These are phyloP conservation scores for Temnothorax ravouxi DNA, from an alignment of 2,888 invertebrate genomes.

Conservation along the genomic window DNA sequence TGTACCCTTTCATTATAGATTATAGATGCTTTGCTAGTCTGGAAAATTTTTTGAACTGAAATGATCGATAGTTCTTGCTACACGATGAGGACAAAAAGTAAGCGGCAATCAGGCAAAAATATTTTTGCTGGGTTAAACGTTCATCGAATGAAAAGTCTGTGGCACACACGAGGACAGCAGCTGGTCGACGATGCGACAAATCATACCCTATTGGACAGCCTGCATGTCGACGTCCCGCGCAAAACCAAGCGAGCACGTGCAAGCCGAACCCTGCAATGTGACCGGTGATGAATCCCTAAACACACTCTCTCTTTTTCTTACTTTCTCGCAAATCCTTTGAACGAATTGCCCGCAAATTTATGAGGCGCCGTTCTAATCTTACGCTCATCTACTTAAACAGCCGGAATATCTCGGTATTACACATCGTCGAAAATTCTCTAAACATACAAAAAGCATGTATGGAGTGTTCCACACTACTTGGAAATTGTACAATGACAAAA, in stretches of 20 bases:
- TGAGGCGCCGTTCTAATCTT: conserved; percentile 44
- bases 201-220: conserved; percentile 81
- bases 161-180: conserved; percentile 79
- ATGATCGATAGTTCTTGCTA: conserved; percentile 19
- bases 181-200: conserved; percentile 83
- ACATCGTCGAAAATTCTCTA: conserved; percentile 11
- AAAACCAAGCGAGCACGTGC: conserved; percentile 60
- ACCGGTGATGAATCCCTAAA: conserved; percentile 56
- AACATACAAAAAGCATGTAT: neutral
- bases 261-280: conserved; percentile 59
- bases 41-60: neutral
- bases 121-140: conserved; percentile 72
- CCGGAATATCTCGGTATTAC: neutral
- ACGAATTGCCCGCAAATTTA: conserved; percentile 44
- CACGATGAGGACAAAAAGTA: conserved; percentile 17
- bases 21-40: neutral
- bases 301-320: neutral
- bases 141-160: conserved; percentile 68
- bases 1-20: neutral
- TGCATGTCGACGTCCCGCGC: conserved; percentile 65
- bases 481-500: neutral
- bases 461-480: neutral
- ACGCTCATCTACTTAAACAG: conserved; percentile 32
- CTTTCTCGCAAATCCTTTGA: conserved; percentile 14
- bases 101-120: conserved; percentile 64